Percentiles rank a stretch among this genome's conserved stretches.
phyloP scores from a whole-genome alignment of 2,888 invertebrate genomes.

The Blastobasis lacticolella region DNA sequence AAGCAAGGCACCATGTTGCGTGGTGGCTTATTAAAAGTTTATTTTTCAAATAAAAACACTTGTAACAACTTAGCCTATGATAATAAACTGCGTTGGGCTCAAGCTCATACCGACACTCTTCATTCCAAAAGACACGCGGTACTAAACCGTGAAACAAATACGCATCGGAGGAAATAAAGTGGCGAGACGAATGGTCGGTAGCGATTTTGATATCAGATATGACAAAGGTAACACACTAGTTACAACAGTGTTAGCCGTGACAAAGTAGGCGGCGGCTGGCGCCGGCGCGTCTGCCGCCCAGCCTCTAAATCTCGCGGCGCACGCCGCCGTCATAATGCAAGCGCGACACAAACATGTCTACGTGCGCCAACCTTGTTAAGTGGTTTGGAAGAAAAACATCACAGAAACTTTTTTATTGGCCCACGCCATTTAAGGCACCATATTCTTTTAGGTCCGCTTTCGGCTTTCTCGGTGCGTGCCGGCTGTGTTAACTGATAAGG shows the following conservation, averaged over 20 bases:
- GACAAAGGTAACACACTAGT: conserved; percentile 6
- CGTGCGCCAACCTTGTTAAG: conserved; percentile 73
- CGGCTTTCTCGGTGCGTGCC: background rate
- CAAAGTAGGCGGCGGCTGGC: conserved; percentile 48
- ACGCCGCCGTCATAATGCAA: conserved; percentile 72
- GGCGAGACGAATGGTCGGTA: too few species aligned
- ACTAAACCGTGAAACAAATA: too few species aligned
- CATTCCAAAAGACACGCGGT: too few species aligned
- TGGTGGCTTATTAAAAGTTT: conserved; percentile 35
- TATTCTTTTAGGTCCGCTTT: conserved; percentile 23
- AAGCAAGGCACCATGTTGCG: conserved; percentile 5
- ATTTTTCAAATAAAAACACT: conserved; percentile 36
- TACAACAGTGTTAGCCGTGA: conserved; percentile 35
- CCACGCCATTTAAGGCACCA: conserved; percentile 62
- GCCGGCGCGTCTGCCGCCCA: conserved; percentile 54
- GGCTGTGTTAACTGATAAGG: too few species aligned
- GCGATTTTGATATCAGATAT: conserved; percentile 1
- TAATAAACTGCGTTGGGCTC: conserved; percentile 21
- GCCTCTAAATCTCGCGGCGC: conserved; percentile 70
- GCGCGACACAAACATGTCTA: conserved; percentile 72
- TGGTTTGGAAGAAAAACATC: conserved; percentile 75
- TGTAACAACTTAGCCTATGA: conserved; percentile 34
- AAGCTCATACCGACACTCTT: too few species aligned
- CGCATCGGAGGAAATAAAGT: too few species aligned
- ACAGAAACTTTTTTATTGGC: conserved; percentile 71